Conservation (phyloP, 2,888 invertebrate species). For the Drosophila limbata region DNA sequence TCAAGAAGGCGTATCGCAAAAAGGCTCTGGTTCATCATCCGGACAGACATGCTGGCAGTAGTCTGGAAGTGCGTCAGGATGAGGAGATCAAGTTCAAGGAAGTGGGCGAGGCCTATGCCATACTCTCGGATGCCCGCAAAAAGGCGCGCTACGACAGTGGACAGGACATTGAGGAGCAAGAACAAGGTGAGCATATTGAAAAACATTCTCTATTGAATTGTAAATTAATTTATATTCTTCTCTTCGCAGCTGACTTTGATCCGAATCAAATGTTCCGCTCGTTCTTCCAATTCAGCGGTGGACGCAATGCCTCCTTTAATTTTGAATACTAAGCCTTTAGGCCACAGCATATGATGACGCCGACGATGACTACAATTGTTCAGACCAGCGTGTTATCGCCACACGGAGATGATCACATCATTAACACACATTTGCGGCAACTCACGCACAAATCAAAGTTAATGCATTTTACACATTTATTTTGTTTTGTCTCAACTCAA, state of each 20-base stretch:
- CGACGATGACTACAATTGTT: slow-evolving; percentile 10
- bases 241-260: slow-evolving; percentile 89
- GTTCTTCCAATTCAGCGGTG: slow-evolving; percentile 90
- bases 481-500: slow-evolving; percentile 26
- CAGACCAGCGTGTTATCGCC: slow-evolving; percentile 12
- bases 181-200: slow-evolving; percentile 70
- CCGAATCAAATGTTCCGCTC: slow-evolving; percentile 94
- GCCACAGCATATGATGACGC: not conserved
- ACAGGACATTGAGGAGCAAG: slow-evolving; percentile 92
- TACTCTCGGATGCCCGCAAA: slow-evolving; percentile 96
- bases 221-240: slow-evolving; percentile 17
- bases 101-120: slow-evolving; percentile 97
- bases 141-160: slow-evolving; percentile 96
- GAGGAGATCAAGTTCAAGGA: slow-evolving; percentile 98
- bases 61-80: slow-evolving; percentile 93
- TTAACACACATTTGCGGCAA: slow-evolving; percentile 10
- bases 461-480: slow-evolving; percentile 47
- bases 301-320: slow-evolving; percentile 86
- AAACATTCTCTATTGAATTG: not conserved
- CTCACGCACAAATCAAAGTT: slow-evolving; percentile 47
- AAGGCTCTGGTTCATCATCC: slow-evolving; percentile 96
- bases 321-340: slow-evolving; percentile 80
- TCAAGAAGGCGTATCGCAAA: slow-evolving; percentile 94
- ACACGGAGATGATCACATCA: not conserved
- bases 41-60: slow-evolving; percentile 95